These are phyloP conservation scores for Formica exsecta DNA, from an alignment of 1,140 invertebrate genomes.

Conservation along the genomic window DNA sequence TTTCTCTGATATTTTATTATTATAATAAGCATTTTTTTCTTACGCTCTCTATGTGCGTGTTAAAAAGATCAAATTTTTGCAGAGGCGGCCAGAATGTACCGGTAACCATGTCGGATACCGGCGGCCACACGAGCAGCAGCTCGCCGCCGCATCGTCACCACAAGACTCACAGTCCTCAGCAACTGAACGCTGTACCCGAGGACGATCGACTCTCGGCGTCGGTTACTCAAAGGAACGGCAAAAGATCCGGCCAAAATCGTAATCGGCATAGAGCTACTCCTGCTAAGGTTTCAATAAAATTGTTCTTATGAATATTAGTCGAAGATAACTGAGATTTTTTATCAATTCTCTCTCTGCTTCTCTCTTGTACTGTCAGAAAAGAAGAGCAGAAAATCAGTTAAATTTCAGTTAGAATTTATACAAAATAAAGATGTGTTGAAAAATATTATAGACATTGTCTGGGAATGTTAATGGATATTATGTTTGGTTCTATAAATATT, in stretches of 20 bases:
- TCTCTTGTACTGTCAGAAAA: not conserved
- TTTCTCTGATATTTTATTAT: not conserved
- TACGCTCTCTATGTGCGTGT: no score
- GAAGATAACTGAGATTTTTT: not conserved
- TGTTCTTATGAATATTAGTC: not conserved
- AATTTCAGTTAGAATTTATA: not conserved
- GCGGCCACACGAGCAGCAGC: conserved; percentile 90
- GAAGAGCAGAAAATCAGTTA: not conserved
- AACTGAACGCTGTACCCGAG: conserved; percentile 89
- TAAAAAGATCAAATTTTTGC: conserved; percentile 71
- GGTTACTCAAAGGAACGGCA: conserved; percentile 88
- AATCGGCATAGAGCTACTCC: conserved; percentile 89
- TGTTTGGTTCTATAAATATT: not conserved
- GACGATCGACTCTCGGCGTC: conserved; percentile 90
- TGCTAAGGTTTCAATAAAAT: conserved; percentile 86
- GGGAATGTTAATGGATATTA: not conserved
- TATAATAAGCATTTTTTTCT: not conserved
- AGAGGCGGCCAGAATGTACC: conserved; percentile 92
- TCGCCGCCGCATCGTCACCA: conserved; percentile 88
- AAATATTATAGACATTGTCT: not conserved
- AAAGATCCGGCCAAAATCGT: conserved; percentile 87
- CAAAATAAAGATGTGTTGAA: not conserved
- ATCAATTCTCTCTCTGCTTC: conserved; percentile 1
- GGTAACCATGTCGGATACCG: conserved; percentile 94
- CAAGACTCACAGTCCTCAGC: conserved; percentile 86